Base-by-base conservation (phyloP, 2,113 vertebrate genomes). In the Hypocryptadius cinnamomeus region DNA sequence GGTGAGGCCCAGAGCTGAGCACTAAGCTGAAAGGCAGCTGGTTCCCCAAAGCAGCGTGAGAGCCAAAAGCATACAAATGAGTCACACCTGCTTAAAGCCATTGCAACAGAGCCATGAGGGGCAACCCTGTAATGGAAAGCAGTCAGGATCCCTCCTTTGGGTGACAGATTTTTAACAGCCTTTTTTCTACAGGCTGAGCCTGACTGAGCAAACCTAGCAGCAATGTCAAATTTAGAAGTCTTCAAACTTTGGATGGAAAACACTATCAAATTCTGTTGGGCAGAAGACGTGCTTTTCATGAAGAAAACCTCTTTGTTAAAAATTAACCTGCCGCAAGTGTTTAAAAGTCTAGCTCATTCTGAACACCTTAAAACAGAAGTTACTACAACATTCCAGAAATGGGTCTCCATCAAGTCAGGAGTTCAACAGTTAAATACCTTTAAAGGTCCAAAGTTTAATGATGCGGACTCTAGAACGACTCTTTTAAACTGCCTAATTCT, bases 361-460 rank as follows among this genome's bases (percentile, higher is more conserved):
- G 10, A 89, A 83, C 82, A 94, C 82, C 56, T 88, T 88, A 93
- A 88, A 96, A 35, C 60, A 90, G 83, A 87, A 89, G 59, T 79
- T 68, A 65, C 87, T 96, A 65, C 71, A 88, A 47, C 85, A 83
- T 93, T 92, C 83, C 79, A 96, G 85, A 86, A 94, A 63, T 0
- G 18, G 10, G 51, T 86, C 92, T 90, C 89, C 47, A 86, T 71
- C 15, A 4, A 83, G 47, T 66, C 85, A 94, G 88, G 50, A 88
- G 60, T 83, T 96, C 73, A 88, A 92, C 56, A 65, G 82, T 91
- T 96, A 94, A 92, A 94, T 85, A 89, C 56, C 37, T 94, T 70
- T 73, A 90, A 85, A 94, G 60, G 72, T 84, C 60, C 56, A 74
- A 92, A 94, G 72, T 91, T 93, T 94, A 92, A 94, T 65, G 82